phyloP scores from a whole-genome alignment of 2,113 vertebrate species.

The Microtus montanus region DNA sequence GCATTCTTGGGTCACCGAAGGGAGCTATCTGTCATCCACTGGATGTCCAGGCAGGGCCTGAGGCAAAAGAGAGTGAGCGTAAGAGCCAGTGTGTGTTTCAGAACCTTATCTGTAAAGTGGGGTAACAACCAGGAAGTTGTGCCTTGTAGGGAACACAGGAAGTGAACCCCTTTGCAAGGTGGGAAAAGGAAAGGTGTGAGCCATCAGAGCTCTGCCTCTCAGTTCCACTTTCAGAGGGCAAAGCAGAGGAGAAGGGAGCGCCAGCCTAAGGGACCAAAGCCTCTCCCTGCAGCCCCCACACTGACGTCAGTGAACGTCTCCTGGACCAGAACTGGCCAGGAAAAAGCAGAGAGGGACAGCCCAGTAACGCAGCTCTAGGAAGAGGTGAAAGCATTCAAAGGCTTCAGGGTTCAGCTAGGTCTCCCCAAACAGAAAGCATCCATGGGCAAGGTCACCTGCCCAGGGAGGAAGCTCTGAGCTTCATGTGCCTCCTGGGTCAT shows the following conservation, averaged over 20 bases:
- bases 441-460: neutral
- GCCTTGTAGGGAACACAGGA: too few relatives aligned
- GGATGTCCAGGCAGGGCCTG: neutral
- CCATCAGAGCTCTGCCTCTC: too few relatives aligned
- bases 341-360: neutral
- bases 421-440: neutral
- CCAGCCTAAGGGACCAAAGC: neutral
- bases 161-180: neutral
- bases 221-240: neutral
- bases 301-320: neutral
- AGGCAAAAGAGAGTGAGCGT: neutral
- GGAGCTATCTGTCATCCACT: neutral
- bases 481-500: neutral
- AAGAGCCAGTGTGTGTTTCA: too few relatives aligned
- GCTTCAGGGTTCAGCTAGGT: neutral
- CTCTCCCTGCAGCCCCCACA: neutral
- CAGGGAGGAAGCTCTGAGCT: neutral
- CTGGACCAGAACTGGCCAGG: neutral
- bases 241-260: neutral
- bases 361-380: neutral
- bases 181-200: neutral
- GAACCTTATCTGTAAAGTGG: neutral
- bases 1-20: neutral
- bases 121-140: too few relatives aligned
- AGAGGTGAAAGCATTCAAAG: neutral